Evolutionary conservation across 1,140 invertebrate species (phyloP).

Genomic region (Octopus bimaculoides): DNA sequence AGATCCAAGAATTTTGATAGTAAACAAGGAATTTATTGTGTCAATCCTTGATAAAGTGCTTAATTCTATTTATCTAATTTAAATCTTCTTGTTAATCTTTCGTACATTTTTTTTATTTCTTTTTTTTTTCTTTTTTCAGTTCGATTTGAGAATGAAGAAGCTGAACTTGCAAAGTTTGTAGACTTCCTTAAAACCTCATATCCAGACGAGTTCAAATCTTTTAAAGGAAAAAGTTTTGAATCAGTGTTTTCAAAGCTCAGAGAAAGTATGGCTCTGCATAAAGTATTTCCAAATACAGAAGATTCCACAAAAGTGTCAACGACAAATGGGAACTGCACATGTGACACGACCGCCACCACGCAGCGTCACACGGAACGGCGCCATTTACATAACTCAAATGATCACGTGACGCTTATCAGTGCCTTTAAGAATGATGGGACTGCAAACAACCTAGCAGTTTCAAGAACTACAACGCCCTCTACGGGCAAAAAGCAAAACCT

Average conservation of each 20-base stretch:
- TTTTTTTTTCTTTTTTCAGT: constrained; percentile 20
- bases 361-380: constrained; percentile 1
- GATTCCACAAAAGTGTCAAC: background rate
- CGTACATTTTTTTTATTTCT: background rate
- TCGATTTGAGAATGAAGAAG: constrained; percentile 39
- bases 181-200: constrained; percentile 24
- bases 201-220: constrained; percentile 22
- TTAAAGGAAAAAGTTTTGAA: constrained; percentile 24
- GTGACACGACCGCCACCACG: background rate
- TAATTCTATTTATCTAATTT: background rate
- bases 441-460: background rate
- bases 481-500: background rate
- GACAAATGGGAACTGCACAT: background rate
- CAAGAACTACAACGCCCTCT: background rate
- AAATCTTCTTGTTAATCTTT: background rate
- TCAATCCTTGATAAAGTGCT: background rate
- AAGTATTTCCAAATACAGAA: background rate
- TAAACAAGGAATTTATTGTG: no score
- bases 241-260: constrained; percentile 25
- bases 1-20: no score
- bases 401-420: background rate
- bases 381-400: background rate
- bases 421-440: constrained; percentile 3
- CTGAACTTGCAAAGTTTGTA: constrained; percentile 35
- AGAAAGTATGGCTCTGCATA: constrained; percentile 12